Percentiles rank a stretch among this genome's conserved stretches.
These are phyloP conservation scores for Phenacoccus solenopsis DNA, from an alignment of 1,140 invertebrate species.

Conservation along the genomic window DNA sequence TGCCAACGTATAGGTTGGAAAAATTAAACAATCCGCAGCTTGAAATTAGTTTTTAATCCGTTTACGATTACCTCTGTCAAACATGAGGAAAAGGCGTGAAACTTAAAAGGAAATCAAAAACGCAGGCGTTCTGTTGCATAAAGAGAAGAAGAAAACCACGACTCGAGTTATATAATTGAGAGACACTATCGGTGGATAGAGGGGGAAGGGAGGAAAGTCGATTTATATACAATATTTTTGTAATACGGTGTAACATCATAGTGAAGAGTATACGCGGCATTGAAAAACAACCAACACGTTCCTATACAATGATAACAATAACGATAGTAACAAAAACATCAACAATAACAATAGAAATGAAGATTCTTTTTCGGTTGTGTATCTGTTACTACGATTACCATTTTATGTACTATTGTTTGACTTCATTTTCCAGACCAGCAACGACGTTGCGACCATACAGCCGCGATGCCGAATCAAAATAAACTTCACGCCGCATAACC, in stretches of 20 bases:
- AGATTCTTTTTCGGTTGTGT: not conserved
- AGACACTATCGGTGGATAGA: no score
- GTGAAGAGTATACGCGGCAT: not conserved
- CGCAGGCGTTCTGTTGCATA: not conserved
- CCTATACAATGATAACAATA: not conserved
- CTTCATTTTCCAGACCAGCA: not conserved
- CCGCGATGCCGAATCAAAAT: not conserved
- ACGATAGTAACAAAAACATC: not conserved
- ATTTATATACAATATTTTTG: not conserved
- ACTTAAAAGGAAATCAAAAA: not conserved
- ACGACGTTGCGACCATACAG: not conserved
- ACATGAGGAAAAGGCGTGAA: not conserved
- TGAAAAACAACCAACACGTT: not conserved
- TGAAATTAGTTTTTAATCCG: constrained; percentile 2
- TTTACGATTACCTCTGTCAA: not conserved
- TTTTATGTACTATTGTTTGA: not conserved
- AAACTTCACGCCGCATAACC: constrained; percentile 1
- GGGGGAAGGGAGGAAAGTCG: not conserved
- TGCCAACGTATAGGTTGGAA: no score
- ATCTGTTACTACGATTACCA: not conserved
- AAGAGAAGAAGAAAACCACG: not conserved
- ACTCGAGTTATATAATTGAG: not conserved
- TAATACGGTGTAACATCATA: not conserved
- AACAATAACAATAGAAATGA: not conserved
- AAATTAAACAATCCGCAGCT: not conserved